phyloP scores from a whole-genome alignment of 1,140 invertebrate species.

The Hestina assimilis region DNA sequence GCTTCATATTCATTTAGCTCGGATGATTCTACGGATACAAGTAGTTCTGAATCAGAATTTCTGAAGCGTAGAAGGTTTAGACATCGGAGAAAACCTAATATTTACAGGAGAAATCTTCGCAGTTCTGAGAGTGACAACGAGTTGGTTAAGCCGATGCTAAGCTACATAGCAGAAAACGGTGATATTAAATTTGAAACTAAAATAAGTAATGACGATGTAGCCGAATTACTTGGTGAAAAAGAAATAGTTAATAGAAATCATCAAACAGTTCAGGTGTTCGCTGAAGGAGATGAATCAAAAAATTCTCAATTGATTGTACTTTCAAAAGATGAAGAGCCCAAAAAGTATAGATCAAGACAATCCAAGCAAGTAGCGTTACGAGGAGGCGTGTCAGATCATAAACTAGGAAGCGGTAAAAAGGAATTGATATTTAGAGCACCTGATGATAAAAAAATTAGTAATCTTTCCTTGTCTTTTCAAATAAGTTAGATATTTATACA shows the following conservation, averaged over 20 bases:
- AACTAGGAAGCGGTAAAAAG: constrained; percentile 39
- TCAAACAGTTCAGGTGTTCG: constrained; percentile 29
- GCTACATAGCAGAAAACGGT: constrained; percentile 45
- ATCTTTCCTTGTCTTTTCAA: constrained; percentile 53
- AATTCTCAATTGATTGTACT: constrained; percentile 27
- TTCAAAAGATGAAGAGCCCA: constrained; percentile 15
- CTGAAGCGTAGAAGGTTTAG: constrained; percentile 19
- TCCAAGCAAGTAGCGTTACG: constrained; percentile 31
- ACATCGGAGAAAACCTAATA: constrained; percentile 23
- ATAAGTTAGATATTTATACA: constrained; percentile 28
- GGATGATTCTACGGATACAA: constrained; percentile 24
- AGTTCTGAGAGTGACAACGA: constrained; percentile 36
- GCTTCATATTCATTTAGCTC: constrained; percentile 16
- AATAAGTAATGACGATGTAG: constrained; percentile 44
- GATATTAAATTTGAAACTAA: constrained; percentile 43
- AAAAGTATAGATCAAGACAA: neutral
- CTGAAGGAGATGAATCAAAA: constrained; percentile 25
- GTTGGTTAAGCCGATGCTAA: constrained; percentile 45
- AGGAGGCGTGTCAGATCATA: constrained; percentile 21
- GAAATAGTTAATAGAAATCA: constrained; percentile 3
- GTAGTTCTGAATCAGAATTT: constrained; percentile 23
- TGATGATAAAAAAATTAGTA: constrained; percentile 45
- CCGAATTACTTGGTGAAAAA: constrained; percentile 32
- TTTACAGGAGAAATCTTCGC: constrained; percentile 28
- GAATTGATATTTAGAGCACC: constrained; percentile 51